Evolutionary conservation across 2,797 vertebrate species (phyloP).

Genomic region (Glyptemys insculpta): DNA sequence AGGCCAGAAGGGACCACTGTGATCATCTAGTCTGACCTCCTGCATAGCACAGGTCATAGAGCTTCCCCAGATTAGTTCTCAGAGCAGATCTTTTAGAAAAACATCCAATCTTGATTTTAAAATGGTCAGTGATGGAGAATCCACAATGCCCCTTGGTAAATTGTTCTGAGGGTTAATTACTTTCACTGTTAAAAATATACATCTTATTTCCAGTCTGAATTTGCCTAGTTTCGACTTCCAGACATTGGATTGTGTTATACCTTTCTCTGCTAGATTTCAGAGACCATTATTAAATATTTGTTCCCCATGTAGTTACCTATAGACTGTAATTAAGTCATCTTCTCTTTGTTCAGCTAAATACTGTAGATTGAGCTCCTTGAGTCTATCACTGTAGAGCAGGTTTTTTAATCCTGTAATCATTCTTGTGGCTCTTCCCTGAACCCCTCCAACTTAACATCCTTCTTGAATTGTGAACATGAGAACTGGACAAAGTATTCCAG

Average conservation of each 20-base stretch:
- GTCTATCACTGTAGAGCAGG: too few relatives aligned
- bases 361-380: too few relatives aligned
- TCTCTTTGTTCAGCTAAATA: background rate
- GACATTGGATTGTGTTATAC: background rate
- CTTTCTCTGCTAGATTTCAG: background rate
- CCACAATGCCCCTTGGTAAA: background rate
- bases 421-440: background rate
- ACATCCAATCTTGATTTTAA: background rate
- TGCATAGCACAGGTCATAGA: background rate
- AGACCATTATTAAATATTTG: background rate
- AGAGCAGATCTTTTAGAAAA: background rate
- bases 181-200: background rate
- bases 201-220: background rate
- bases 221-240: background rate
- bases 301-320: background rate
- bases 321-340: background rate
- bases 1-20: background rate
- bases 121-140: background rate
- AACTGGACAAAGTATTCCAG: background rate
- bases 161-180: background rate
- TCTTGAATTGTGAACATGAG: background rate
- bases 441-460: background rate
- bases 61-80: background rate
- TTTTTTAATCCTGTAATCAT: background rate
- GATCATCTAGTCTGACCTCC: background rate